Base-by-base conservation (phyloP, 2,888 invertebrate species). In the Allacma fusca region DNA sequence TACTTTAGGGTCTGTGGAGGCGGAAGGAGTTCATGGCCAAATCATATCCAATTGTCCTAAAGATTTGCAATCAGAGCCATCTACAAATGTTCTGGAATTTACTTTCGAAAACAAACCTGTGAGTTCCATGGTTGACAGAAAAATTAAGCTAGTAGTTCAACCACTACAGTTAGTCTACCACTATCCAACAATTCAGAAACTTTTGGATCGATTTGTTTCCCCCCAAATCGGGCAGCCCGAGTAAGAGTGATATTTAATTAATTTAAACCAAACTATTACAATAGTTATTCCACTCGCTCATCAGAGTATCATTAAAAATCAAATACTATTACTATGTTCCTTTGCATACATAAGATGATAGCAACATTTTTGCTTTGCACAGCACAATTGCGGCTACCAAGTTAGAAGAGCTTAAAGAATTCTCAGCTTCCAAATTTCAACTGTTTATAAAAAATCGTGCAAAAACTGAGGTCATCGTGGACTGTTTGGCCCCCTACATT, bases 51-150 rank as follows among this genome's bases (percentile, higher is more conserved):
- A 24, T 80, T 7, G 75, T 75, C 21, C 34, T 1, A 64, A 64
- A 9, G 21, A 16, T 16, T 69, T 2, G 1, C 4, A 23, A 19
- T 68, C 72, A 0, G 77, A 76, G 43, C 64, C 67, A 21, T 69
- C 40, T 12, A 72, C 68, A 4, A 77, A 81, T 57, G 85, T 97
- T 24, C 87, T 98, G 26, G 91, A 93, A 84, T 91, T 97, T n/a
- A 87, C 91, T 62, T 95, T 96, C 86, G 97, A 98, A 87, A 95
- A 93, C 0, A 97, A 97, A 88, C 98, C 98, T 0, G 85, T 96
- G 28, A 94, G 96, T 88, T 90, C 90, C 85, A 86, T 87, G 68
- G 87, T 86, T 4, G 94, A 96, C 85, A 94, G 96, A 86, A 90
- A 94, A 68, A 88, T 98, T 0, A 90, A 91, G 83, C 89, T 97